Conservation (phyloP, 2,113 vertebrate genomes). For the Notothenia rossii region DNA sequence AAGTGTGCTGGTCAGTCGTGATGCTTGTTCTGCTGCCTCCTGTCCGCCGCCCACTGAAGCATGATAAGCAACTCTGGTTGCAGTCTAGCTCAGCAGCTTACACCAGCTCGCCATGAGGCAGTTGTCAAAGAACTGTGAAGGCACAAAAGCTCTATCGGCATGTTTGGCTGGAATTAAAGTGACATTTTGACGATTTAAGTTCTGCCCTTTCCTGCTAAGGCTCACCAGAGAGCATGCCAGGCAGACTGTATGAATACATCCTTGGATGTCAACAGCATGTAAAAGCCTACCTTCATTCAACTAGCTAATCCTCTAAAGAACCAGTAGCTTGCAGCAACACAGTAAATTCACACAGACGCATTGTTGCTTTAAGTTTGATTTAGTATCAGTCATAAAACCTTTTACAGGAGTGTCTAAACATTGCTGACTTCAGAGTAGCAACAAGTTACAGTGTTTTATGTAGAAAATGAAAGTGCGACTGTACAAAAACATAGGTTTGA, state of each 20-base stretch:
- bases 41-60: constrained; percentile 62
- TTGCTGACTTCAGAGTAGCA: constrained; percentile 6
- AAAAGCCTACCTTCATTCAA: constrained; percentile 64
- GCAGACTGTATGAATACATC: constrained; percentile 55
- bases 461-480: constrained; percentile 29
- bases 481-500: constrained; percentile 40
- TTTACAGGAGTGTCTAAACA: constrained; percentile 7
- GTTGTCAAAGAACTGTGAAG: constrained; percentile 60
- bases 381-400: constrained; percentile 24
- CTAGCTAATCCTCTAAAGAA: constrained; percentile 65
- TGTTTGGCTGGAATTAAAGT: constrained; percentile 66
- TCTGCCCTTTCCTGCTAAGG: constrained; percentile 39
- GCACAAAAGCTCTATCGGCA: constrained; percentile 67
- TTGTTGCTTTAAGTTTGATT: constrained; percentile 43
- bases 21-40: constrained; percentile 45
- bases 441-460: constrained; percentile 20
- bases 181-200: constrained; percentile 69
- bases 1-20: constrained; percentile 44
- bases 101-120: constrained; percentile 54
- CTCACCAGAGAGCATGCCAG: constrained; percentile 45
- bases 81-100: constrained; percentile 67
- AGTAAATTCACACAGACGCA: constrained; percentile 11
- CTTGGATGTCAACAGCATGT: constrained; percentile 58
- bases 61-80: constrained; percentile 67
- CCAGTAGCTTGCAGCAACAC: constrained; percentile 35